Evolutionary conservation across 2,113 vertebrate species (phyloP), one percentile per base, ranked within the genome.

Genomic region (Pomatorhinus ruficollis): DNA sequence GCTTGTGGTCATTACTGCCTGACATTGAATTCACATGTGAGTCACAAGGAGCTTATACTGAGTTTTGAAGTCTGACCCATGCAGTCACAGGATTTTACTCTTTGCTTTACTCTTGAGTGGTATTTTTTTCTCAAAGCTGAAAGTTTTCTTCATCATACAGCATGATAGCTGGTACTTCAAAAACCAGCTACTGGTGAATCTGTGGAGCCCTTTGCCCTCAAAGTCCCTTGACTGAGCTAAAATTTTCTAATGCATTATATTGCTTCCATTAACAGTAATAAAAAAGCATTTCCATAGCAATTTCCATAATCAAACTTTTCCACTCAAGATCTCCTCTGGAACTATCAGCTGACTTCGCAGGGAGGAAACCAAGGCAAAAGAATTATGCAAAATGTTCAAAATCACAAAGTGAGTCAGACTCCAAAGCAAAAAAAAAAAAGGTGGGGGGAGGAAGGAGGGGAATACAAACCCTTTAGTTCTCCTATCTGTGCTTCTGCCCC

Each of bases 341-440:
- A 70, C 59, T 87, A 87, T 69, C 86, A 92, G 76, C 65, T 90
- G 93, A 90, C 76, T 92, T 90, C 59, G 24, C 76, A 94, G 53
- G 35, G 70, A 94, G 20, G 53, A 90, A 96, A 95, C 76, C 83
- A 92, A 94, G 61, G 83, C 76, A 81, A 93, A 95, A 94, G 68
- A 95, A 93, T 95, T 93, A 96, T 83, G 88, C 88, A 96, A 95
- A 95, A 78, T 82, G 15, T 28, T 74, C 12, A 90, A 92, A 94
- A 54, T 66, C 87, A 88, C 39, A 30, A 85, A 92, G n/a, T 49
- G 27, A 86, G 52, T 86, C 71, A 93, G 79, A 88, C 53, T 77
- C 49, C 37, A 68, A 87, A 33, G 45, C 0, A 12, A 23, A 31
- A 33, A 52, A n/a, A 15, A 6, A 30, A 10, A 5, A 3, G 7